These are phyloP conservation scores for Polyploca ridens DNA, from an alignment of 2,888 invertebrate species.

Conservation along the genomic window DNA sequence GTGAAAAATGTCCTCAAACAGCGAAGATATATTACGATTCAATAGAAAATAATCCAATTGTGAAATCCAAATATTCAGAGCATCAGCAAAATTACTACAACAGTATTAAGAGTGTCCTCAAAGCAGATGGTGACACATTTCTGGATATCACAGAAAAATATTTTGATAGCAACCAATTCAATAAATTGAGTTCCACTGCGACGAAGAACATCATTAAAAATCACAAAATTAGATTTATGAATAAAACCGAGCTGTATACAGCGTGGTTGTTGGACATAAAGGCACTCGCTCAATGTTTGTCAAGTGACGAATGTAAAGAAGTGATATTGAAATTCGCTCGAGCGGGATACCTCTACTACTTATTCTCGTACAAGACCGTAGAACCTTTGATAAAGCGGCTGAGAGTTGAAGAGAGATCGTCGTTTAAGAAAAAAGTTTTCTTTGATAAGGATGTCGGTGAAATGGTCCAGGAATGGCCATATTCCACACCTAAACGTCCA, in stretches of 20 bases:
- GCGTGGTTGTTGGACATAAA: constrained; percentile 49
- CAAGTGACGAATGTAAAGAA: constrained; percentile 46
- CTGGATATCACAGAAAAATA: constrained; percentile 58
- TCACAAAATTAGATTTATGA: constrained; percentile 48
- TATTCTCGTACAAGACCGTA: constrained; percentile 36
- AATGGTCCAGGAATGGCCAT: constrained; percentile 40
- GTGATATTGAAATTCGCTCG: constrained; percentile 34
- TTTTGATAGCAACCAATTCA: constrained; percentile 32
- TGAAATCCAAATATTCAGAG: constrained; percentile 37
- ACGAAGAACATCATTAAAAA: constrained; percentile 53
- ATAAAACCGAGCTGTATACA: constrained; percentile 57
- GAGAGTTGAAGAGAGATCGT: constrained; percentile 29
- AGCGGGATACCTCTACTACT: constrained; percentile 30
- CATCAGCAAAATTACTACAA: constrained; percentile 42
- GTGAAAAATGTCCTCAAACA: constrained; percentile 51
- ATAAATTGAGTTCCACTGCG: constrained; percentile 35
- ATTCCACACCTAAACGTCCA: constrained; percentile 30
- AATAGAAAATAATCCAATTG: constrained; percentile 36
- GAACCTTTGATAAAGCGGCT: constrained; percentile 41
- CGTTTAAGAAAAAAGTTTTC: constrained; percentile 45
- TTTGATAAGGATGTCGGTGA: constrained; percentile 37
- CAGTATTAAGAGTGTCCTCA: constrained; percentile 50
- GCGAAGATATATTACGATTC: constrained; percentile 54
- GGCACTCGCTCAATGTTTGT: constrained; percentile 50
- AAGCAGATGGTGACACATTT: constrained; percentile 47